A percentile compares a stretch with the other conserved stretches of the same genome.
Evolutionary conservation across 2,888 invertebrate species (phyloP).

Genomic region (Ophraella communa): DNA sequence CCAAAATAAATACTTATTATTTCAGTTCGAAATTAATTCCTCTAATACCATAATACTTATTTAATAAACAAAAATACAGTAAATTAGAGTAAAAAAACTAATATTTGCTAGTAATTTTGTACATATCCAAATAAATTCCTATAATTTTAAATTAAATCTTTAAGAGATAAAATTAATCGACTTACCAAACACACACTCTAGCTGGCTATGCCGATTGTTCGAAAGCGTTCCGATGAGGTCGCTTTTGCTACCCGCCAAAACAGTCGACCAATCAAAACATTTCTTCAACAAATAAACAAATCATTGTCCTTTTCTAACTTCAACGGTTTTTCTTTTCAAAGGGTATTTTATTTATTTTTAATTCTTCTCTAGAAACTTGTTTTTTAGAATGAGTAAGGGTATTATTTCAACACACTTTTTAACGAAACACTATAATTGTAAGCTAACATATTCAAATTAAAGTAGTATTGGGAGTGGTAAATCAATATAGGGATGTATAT

Average conservation of each 20-base stretch:
- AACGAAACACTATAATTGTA: not conserved
- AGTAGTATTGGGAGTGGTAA: not conserved
- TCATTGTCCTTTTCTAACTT: slow-evolving; percentile 41
- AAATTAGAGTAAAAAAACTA: slow-evolving; percentile 58
- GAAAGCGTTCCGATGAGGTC: slow-evolving; percentile 56
- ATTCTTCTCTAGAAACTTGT: not conserved
- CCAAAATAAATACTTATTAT: slow-evolving; percentile 51
- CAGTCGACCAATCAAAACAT: slow-evolving; percentile 49
- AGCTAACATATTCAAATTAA: not conserved
- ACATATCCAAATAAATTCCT: slow-evolving; percentile 51
- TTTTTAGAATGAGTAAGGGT: not conserved
- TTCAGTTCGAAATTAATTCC: slow-evolving; percentile 52
- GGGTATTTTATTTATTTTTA: slow-evolving; percentile 18
- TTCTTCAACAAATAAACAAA: slow-evolving; percentile 39
- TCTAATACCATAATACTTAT: slow-evolving; percentile 43
- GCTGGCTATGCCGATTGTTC: slow-evolving; percentile 40
- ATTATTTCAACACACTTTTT: not conserved
- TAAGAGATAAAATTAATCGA: slow-evolving; percentile 51
- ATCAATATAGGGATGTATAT: not conserved
- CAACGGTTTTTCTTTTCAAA: slow-evolving; percentile 44
- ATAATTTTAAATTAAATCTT: slow-evolving; percentile 56
- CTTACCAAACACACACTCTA: slow-evolving; percentile 50
- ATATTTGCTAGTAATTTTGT: slow-evolving; percentile 52
- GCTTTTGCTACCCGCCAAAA: slow-evolving; percentile 57
- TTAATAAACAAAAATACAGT: slow-evolving; percentile 44